Evolutionary conservation across 1,140 invertebrate species (phyloP).

Genomic region (Bombus ignitus): DNA sequence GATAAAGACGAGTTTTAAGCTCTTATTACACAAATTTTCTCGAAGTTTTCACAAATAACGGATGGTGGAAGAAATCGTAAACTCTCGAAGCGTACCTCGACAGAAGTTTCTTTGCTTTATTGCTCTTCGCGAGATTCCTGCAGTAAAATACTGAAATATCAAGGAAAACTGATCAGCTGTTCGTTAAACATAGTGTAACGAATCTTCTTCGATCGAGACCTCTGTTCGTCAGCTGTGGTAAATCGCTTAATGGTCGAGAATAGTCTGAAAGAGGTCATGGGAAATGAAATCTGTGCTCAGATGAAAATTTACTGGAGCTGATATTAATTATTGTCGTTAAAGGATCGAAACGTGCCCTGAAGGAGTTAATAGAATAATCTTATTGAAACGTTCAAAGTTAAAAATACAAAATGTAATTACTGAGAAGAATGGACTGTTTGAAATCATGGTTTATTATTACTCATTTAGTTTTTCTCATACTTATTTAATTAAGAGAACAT

Average conservation of each 20-base stretch:
- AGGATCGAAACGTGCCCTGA: too few species aligned
- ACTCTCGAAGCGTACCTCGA: not conserved
- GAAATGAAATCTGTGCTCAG: not conserved
- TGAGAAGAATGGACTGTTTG: not conserved
- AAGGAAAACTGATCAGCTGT: too few species aligned
- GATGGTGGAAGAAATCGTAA: not conserved
- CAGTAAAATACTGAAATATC: too few species aligned
- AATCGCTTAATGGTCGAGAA: not conserved
- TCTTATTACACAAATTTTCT: not conserved
- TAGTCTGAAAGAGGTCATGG: not conserved
- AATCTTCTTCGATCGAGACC: not conserved
- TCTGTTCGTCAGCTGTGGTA: not conserved
- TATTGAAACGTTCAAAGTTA: constrained; percentile 9
- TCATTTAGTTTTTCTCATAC: not conserved
- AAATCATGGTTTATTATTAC: constrained; percentile 11
- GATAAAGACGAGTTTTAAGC: not conserved
- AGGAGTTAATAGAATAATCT: constrained; percentile 2
- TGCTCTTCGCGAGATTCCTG: too few species aligned
- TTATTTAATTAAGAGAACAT: not conserved
- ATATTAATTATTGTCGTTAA: constrained; percentile 13
- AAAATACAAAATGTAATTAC: not conserved
- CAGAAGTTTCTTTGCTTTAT: not conserved
- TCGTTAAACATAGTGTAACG: too few species aligned
- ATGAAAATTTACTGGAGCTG: constrained; percentile 3
- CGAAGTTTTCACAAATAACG: not conserved